Evolutionary conservation across 2,797 vertebrate genomes (phyloP), one percentile per base, ranked within the genome.

Genomic region (Pampus argenteus): DNA sequence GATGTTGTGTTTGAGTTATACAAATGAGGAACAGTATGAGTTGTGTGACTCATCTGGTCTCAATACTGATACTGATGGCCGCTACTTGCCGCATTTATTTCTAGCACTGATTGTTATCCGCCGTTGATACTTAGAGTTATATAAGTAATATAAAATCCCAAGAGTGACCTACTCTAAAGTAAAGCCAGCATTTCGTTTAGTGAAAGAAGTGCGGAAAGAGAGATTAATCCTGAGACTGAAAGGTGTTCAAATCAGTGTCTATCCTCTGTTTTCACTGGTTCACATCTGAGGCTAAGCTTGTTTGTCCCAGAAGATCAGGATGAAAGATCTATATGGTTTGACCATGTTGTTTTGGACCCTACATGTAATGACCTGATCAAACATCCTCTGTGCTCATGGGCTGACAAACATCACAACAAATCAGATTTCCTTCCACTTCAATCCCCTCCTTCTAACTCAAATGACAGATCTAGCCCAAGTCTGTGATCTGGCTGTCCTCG

Each of bases 381-480:
- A 82, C 88, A 78, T 84, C 52, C 47, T 71, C 76, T 54, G 62
- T 15, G 59, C 76, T 81, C 79, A 69, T 22, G 71, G 71, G 74
- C 86, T 67, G 77, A 85, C 86, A 86, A 90, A 86, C 88, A 90
- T 88, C 87, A 83, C 75, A 88, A 88, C 82, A 84, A 88, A 88
- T 91, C 81, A 78, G 50, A 89, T 88, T 85, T 80, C 54, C 63
- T 89, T 89, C 80, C 79, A 88, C 86, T 87, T 84, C 81, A 63
- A 85, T 87, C 85, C 80, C 71, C 66, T 14, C 57, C 78, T 62
- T 74, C 76, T 82, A 62, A 83, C 66, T 81, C 52, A 31, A 68
- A 75, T 86, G 85, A 90, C 89, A 89, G 84, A 90, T 88, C 82
- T 70, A 73, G 82, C 79, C 77, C 78, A 48, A 76, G 85, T 86